Evolutionary conservation across 2,797 vertebrate species (phyloP), one percentile per base, ranked within the genome.

Genomic region (Kryptopterus vitreolus): DNA sequence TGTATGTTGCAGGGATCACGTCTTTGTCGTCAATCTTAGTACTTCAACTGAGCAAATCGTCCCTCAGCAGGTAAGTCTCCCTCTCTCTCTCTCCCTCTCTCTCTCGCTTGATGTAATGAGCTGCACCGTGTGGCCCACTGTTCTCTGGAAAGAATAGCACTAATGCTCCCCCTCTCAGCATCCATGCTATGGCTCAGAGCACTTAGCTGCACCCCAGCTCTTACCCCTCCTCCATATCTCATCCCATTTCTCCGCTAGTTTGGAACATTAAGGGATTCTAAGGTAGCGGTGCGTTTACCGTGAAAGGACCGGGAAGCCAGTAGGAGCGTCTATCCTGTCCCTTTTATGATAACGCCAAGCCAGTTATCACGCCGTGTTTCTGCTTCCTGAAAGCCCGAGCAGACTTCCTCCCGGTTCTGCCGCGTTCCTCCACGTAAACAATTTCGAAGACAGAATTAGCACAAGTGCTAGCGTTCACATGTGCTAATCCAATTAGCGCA

Each of bases 1-100:
- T 77, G n/a, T 81, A 22, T 82, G n/a, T 85, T 88, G 18, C 90
- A 98, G 97, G 90, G 97, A 98, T 86, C 95, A 98, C 15, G 95
- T 98, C 88, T 98, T 96, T 68, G 94, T 96, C 87, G 91, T 98
- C 72, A 95, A 96, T 85, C 95, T 98, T 20, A 92, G 91, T 52
- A 74, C 89, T 85, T 93, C 94, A 52, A 82, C 88, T 31, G 93
- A 96, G 87, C 90, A 88, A 85, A 96, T 98, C 84, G 88, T 95
- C 87, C 95, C 96, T 1, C 90, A 91, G 87, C 94, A 95, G 95
- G 97, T 98, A 90, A 91, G 93, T 71, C 46, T 18, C 70, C 72
- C 69, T 81, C 53, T 63, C 48, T 16, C 26, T 29, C 24, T 83
- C 66, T 46, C 20, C 43, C 29, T 0, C 15, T 61, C 55, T 65